Evolutionary conservation across 2,113 vertebrate genomes (phyloP), one percentile per base, ranked within the genome.

Genomic region (Xenopus laevis): DNA sequence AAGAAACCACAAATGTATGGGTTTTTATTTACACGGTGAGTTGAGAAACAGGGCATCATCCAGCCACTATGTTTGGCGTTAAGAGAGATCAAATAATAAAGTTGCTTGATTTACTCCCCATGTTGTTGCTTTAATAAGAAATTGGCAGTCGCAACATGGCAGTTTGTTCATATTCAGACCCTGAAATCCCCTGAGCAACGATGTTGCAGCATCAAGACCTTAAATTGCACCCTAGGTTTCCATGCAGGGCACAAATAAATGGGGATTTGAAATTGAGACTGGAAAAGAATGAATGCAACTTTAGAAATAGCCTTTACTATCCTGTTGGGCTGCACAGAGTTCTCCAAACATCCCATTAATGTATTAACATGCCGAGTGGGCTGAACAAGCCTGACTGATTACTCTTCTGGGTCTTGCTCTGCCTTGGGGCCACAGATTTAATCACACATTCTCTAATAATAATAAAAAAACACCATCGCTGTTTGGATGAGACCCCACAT

Each of bases 381-480:
- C 23, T 16, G 23, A 17, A 59, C 46, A 40, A 15, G 1, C 16
- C 10, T 40, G 65, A 18, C 20, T 27, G 65, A 53, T 30, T 68
- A 15, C 46, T 53, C 61, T 72, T 7, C 7, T 18, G 63, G 10
- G 17, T 23, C 23, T 15, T 33, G 17, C 53, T 45, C 12, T 50
- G 65, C 65, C 72, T 21, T 17, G 21, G 13, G 72, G 65, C 40
- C 40, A 46, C 20, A 66, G 52, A 59, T 66, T 57, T 65, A 10
- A 72, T 55, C 18, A 33, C 40, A 59, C 13, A n/a, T 65, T 73
- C 10, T 46, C 58, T 60, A 47, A 68, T 74, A 33, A 68, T 40
- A 68, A 66, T n/a, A 27, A 27, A 27, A 27, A 27, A 47, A 12
- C 45, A 18, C 44, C 12, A 46, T 45, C 58, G 33, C 47, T 21